These are phyloP conservation scores for Petroica traversi DNA, from an alignment of 2,113 vertebrate species.

Conservation along the genomic window DNA sequence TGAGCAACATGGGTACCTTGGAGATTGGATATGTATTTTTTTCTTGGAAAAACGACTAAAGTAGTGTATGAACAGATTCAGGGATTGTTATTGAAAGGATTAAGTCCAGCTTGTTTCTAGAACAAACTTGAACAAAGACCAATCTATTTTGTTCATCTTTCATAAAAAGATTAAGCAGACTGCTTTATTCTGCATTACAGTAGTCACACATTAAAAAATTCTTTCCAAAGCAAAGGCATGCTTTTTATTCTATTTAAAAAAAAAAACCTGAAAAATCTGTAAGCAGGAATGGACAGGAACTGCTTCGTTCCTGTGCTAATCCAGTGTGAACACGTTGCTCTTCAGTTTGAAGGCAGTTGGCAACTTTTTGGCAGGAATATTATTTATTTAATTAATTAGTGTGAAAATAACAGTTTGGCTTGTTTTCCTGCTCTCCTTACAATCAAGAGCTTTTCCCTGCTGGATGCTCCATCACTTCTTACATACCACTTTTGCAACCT, in stretches of 20 bases:
- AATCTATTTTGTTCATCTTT: slow-evolving; percentile 39
- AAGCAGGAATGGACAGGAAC: slow-evolving; percentile 56
- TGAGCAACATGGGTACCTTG: neutral
- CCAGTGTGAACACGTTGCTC: slow-evolving; percentile 41
- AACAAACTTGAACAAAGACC: slow-evolving; percentile 22
- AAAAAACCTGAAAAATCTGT: neutral
- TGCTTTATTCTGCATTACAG: slow-evolving; percentile 21
- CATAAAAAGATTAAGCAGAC: slow-evolving; percentile 34
- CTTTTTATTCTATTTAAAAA: neutral
- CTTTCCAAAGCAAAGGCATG: neutral
- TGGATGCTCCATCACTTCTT: neutral
- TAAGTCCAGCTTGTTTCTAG: neutral
- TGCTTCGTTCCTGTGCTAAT: slow-evolving; percentile 16
- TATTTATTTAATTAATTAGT: slow-evolving; percentile 53
- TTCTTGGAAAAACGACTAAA: neutral
- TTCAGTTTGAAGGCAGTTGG: neutral
- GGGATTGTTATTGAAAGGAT: slow-evolving; percentile 3
- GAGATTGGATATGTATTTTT: neutral
- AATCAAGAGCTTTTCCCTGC: neutral
- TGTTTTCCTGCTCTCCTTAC: neutral
- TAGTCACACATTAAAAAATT: slow-evolving; percentile 24
- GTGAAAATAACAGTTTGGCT: neutral
- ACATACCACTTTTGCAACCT: neutral
- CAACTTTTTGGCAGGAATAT: slow-evolving; percentile 43
- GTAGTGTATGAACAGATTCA: neutral